phyloP scores from a whole-genome alignment of 2,113 vertebrate species.

The Vimba vimba region DNA sequence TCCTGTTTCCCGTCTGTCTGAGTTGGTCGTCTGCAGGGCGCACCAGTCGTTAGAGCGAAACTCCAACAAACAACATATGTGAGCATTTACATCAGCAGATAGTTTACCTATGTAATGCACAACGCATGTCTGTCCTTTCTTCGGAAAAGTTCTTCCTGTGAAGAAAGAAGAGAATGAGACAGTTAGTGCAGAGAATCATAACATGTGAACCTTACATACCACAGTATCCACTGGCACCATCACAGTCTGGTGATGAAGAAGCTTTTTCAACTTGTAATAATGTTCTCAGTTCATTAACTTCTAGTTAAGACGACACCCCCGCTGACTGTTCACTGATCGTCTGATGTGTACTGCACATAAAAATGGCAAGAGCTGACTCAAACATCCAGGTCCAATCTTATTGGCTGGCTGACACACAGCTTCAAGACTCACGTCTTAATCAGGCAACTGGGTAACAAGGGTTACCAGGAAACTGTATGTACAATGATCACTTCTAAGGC shows the following conservation, averaged over 20 bases:
- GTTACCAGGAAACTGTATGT: too few species aligned
- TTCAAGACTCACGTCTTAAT: not conserved
- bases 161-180: conserved; percentile 41
- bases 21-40: conserved; percentile 69
- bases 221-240: not conserved
- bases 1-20: conserved; percentile 77
- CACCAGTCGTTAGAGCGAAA: conserved; percentile 49
- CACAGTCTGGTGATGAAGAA: not conserved
- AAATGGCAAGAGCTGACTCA: not conserved
- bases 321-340: not conserved
- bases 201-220: conserved; percentile 9
- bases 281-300: conserved; percentile 5
- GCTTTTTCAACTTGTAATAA: conserved; percentile 39
- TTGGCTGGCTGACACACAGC: not conserved
- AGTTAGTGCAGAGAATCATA: conserved; percentile 40
- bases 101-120: conserved; percentile 96
- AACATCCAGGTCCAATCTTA: not conserved
- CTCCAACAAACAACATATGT: conserved; percentile 6
- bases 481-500: too few species aligned
- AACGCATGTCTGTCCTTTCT: conserved; percentile 96
- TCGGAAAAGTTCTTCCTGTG: conserved; percentile 96
- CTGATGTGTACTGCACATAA: not conserved
- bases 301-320: not conserved
- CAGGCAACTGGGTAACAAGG: too few species aligned
- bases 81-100: conserved; percentile 58